phyloP scores from a whole-genome alignment of 2,113 vertebrate species.

The Papio anubis region DNA sequence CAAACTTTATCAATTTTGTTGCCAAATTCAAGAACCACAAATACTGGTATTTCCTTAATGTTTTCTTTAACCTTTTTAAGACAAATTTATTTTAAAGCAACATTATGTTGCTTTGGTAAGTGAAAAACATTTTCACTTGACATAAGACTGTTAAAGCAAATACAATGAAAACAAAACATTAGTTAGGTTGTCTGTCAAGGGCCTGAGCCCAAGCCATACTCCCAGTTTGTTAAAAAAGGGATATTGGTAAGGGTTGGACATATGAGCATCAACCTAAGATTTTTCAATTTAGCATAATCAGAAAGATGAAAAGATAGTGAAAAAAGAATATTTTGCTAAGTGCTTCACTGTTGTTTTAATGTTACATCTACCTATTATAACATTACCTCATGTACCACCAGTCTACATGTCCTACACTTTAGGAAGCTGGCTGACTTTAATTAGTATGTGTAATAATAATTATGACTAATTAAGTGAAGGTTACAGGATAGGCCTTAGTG shows the following conservation, averaged over 20 bases:
- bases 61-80: background rate
- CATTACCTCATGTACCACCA: background rate
- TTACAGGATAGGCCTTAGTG: background rate
- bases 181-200: background rate
- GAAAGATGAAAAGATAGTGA: constrained; percentile 2
- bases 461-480: background rate
- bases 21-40: background rate
- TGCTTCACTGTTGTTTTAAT: constrained; percentile 29
- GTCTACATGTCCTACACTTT: background rate
- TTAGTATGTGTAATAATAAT: background rate
- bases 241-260: background rate
- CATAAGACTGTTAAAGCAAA: background rate
- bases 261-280: background rate
- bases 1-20: background rate
- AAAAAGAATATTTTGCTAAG: background rate
- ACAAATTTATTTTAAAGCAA: constrained; percentile 31
- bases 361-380: background rate
- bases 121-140: constrained; percentile 16
- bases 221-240: constrained; percentile 25
- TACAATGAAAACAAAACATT: background rate
- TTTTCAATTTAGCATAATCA: background rate
- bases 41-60: background rate
- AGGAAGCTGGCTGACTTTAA: background rate
- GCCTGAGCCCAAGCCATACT: background rate
- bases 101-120: background rate